Evolutionary conservation across 2,888 invertebrate genomes (phyloP), one percentile per base, ranked within the genome.

Genomic region (Hypsopygia costalis): DNA sequence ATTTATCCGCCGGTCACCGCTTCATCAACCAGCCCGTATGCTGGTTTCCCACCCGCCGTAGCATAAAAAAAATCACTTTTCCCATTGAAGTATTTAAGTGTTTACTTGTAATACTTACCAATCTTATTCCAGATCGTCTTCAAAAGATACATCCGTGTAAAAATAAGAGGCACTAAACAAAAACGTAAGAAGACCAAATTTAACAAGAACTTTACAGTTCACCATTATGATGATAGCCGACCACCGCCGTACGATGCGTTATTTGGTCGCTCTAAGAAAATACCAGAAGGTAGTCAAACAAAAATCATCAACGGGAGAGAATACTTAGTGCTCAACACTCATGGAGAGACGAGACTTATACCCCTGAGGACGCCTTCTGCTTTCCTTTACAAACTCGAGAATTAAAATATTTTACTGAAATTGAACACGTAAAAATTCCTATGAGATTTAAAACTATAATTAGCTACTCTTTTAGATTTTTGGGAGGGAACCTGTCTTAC

Each of bases 361-460:
- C 95, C 95, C 0, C 89, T 93, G 0, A 81, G 95, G 50, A 91
- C 93, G 1, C 94, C 95, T 0, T 95, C 95, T 0, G 94, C 95
- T 7, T 91, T 94, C 35, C 76, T 95, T 3, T 95, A 94, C 78
- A 39, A 42, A 4, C 33, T 47, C 93, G 93, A 40, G 59, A 61
- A 36, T 46, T 58, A 32, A 59, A 58, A 11, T 46, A 50, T 9
- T 1, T 10, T n/a, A 11, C 3, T 32, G 3, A 32, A n/a, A 33
- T 5, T 10, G 27, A 36, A 30, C 8, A 38, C 34, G 38, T 39
- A 33, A 39, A 39, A 38, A 39, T 32, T 27, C 21, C 37, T 31
- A n/a, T n/a, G n/a, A n/a, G n/a, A n/a, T n/a, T n/a, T n/a, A n/a
- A n/a, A n/a, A n/a, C n/a, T n/a, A n/a, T n/a, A n/a, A n/a, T n/a